Conservation (phyloP, 2,797 vertebrate genomes). For the Antennarius maculatus region DNA sequence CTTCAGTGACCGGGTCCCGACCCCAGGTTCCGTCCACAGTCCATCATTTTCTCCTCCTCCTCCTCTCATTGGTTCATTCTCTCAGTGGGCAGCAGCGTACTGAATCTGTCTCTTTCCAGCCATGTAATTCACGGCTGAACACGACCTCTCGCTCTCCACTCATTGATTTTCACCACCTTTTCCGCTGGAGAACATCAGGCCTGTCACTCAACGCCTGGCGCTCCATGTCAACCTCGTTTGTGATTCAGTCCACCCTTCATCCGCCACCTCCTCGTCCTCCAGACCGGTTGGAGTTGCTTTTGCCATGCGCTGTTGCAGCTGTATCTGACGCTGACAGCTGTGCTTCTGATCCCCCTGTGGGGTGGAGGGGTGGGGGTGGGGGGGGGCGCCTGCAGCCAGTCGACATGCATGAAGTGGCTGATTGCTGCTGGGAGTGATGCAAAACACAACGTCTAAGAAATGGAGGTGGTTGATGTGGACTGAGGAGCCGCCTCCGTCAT, state of each 20-base stretch:
- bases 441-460: slow-evolving; percentile 30
- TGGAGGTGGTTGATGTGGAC: slow-evolving; percentile 23
- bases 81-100: slow-evolving; percentile 11
- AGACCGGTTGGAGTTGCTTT: slow-evolving; percentile 20
- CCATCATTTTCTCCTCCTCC: slow-evolving; percentile 38
- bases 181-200: slow-evolving; percentile 26
- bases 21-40: slow-evolving; percentile 32
- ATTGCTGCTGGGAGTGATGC: slow-evolving; percentile 31
- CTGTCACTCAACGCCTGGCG: slow-evolving; percentile 39
- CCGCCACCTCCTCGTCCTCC: slow-evolving; percentile 26
- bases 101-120: slow-evolving; percentile 33
- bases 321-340: slow-evolving; percentile 57
- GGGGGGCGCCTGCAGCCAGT: slow-evolving; percentile 38
- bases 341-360: slow-evolving; percentile 43
- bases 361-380: too few species aligned
- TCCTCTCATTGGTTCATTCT: slow-evolving; percentile 12
- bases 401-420: slow-evolving; percentile 31
- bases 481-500: slow-evolving; percentile 32
- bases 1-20: slow-evolving; percentile 41
- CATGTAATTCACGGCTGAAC: slow-evolving; percentile 46
- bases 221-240: slow-evolving; percentile 41
- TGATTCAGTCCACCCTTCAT: slow-evolving; percentile 12
- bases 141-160: slow-evolving; percentile 46
- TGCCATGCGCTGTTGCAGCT: slow-evolving; percentile 40
- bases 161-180: slow-evolving; percentile 52